Conservation (phyloP, 2,113 vertebrate genomes). For the Dipodomys merriami region DNA sequence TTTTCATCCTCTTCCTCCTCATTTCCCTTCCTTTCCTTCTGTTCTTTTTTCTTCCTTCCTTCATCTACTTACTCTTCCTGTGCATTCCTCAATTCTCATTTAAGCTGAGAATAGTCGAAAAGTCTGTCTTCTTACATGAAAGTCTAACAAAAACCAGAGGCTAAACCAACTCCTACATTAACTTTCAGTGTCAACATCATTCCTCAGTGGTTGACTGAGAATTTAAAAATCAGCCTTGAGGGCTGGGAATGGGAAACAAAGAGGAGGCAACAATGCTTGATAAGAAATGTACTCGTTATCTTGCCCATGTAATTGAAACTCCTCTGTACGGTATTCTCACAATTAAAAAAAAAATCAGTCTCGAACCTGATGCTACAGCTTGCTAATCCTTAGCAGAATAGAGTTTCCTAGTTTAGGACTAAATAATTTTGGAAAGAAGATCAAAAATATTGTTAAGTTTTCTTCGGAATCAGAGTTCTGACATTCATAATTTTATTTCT, state of each 20-base stretch:
- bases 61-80: neutral
- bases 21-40: neutral
- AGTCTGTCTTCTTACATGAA: neutral
- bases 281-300: too few species aligned
- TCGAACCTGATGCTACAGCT: neutral
- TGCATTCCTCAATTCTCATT: neutral
- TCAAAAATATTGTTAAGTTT: conserved; percentile 6
- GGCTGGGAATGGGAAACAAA: too few species aligned
- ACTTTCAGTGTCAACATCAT: conserved; percentile 6
- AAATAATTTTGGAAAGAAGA: conserved; percentile 33
- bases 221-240: conserved; percentile 46
- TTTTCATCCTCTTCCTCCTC: neutral
- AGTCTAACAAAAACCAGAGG: neutral
- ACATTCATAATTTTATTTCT: conserved; percentile 46
- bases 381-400: neutral
- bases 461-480: conserved; percentile 15
- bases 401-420: conserved; percentile 1
- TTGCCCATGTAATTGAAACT: too few species aligned
- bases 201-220: neutral
- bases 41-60: neutral
- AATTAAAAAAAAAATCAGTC: too few species aligned
- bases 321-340: too few species aligned
- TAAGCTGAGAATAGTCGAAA: neutral
- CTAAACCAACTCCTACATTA: neutral
- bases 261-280: too few species aligned